Base-by-base conservation (phyloP, 2,797 vertebrate genomes). In the Urosaurus nigricauda region DNA sequence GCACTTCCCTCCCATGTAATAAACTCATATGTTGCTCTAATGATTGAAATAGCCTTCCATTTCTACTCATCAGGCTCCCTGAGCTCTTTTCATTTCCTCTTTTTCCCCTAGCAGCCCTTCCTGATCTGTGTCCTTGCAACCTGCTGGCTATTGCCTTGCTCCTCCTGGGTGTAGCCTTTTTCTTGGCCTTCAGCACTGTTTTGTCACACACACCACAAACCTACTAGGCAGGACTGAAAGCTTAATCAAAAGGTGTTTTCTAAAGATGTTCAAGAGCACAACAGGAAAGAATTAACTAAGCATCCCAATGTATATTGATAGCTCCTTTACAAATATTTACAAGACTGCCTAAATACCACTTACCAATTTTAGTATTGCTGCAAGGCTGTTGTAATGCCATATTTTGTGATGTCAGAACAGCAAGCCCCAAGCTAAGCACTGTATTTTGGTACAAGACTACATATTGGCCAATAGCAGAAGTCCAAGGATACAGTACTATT, bases 261-360 rank as follows among this genome's bases (percentile, higher is more conserved):
- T 63, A 80, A 83, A 83, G 14, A 21, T 37, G 58, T 65, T 51
- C 74, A 79, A 53, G 47, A 47, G 9, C 40, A 82, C 40, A 87
- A 83, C 37, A 87, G 56, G 70, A 87, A 83, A 82, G 53, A 56
- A 63, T n/a, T 74, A 81, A 83, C 35, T 47, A 82, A 63, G 29
- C 84, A 87, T 63, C 19, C 51, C 17, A 79, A 87, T 77, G 65
- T 40, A 56, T 71, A 71, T 24, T 74, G 12, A 73, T 24, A 13
- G 29, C 60, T 47, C 78, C 5, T 71, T 13, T 68, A 8, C 53
- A 58, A 37, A 68, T 51, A 26, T 86, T 86, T 79, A 71, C 65
- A 87, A 29, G 24, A 40, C 47, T 26, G 53, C 19, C 43, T 68
- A 88, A 88, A 53, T 53, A 88, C 32, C 40, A 83, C 29, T 65